A percentile compares a stretch with the other conserved stretches of the same genome.
These are phyloP conservation scores for Calonectris borealis DNA, from an alignment of 2,113 vertebrate genomes.

Conservation along the genomic window DNA sequence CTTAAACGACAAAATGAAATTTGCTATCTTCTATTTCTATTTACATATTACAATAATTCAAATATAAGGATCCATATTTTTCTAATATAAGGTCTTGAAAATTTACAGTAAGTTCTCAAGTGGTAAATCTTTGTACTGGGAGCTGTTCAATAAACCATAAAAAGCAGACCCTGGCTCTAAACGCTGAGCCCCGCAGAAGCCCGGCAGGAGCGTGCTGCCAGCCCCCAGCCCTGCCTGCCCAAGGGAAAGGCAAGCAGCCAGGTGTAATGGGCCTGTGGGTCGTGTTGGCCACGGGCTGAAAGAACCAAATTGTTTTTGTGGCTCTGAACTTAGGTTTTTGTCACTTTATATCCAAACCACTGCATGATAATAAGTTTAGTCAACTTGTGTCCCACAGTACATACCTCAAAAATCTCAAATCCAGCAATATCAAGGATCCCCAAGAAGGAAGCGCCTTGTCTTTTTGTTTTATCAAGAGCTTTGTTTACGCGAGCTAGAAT, in stretches of 20 bases:
- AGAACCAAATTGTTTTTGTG: background rate
- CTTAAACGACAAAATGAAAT: background rate
- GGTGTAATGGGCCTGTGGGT: background rate
- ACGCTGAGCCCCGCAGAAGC: background rate
- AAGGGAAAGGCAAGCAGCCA: background rate
- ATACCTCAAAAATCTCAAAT: slow-evolving; percentile 97
- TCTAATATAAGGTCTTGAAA: background rate
- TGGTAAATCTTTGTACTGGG: background rate
- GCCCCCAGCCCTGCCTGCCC: background rate
- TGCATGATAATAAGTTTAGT: background rate
- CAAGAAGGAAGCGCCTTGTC: slow-evolving; percentile 90
- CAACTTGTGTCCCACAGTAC: background rate
- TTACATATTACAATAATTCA: background rate
- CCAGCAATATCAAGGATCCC: slow-evolving; percentile 97
- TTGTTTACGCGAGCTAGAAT: slow-evolving; percentile 92
- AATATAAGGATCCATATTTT: background rate
- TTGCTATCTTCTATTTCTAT: background rate
- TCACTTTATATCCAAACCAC: background rate
- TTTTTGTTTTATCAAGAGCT: slow-evolving; percentile 93
- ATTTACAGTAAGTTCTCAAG: background rate
- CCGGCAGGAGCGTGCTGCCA: background rate
- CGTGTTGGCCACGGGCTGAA: background rate
- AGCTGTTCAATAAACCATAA: background rate
- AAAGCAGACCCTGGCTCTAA: background rate
- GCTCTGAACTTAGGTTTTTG: background rate